Percentiles rank a stretch among this genome's conserved stretches.
Evolutionary conservation across 2,888 invertebrate genomes (phyloP).

Genomic region (Epistrophe eligans): DNA sequence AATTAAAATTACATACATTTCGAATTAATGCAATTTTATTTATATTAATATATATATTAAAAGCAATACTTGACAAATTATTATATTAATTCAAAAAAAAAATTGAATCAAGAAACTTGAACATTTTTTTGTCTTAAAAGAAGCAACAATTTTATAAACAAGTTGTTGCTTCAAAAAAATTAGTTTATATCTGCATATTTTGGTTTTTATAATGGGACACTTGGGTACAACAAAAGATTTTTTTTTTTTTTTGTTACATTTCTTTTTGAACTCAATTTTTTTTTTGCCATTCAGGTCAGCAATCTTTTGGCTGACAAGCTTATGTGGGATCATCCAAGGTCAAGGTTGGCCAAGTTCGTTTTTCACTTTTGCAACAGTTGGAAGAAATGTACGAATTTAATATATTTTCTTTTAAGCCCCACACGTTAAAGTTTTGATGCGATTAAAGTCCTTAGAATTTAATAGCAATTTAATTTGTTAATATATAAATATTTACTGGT

Average conservation of each 20-base stretch:
- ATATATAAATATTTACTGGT: background rate
- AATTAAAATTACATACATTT: constrained; percentile 11
- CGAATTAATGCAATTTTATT: constrained; percentile 10
- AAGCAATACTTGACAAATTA: constrained; percentile 2
- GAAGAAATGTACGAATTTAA: background rate
- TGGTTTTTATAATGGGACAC: constrained; percentile 10
- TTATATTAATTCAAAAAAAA: constrained; percentile 27
- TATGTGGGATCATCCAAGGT: constrained; percentile 39
- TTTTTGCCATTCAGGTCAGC: constrained; percentile 35
- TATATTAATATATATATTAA: background rate
- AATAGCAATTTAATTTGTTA: background rate
- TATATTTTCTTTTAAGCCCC: background rate
- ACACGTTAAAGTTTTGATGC: background rate
- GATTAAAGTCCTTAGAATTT: background rate
- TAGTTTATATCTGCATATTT: constrained; percentile 28
- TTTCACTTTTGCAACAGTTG: background rate
- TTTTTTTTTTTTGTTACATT: background rate
- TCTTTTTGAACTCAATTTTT: background rate
- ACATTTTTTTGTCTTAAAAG: background rate
- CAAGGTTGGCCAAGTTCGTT: constrained; percentile 36
- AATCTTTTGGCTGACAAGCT: constrained; percentile 41
- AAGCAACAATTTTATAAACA: constrained; percentile 1
- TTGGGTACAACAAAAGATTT: constrained; percentile 4
- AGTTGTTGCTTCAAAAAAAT: constrained; percentile 10
- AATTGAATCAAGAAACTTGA: constrained; percentile 15